phyloP scores from a whole-genome alignment of 2,888 invertebrate species.

The Phragmatobia fuliginosa region DNA sequence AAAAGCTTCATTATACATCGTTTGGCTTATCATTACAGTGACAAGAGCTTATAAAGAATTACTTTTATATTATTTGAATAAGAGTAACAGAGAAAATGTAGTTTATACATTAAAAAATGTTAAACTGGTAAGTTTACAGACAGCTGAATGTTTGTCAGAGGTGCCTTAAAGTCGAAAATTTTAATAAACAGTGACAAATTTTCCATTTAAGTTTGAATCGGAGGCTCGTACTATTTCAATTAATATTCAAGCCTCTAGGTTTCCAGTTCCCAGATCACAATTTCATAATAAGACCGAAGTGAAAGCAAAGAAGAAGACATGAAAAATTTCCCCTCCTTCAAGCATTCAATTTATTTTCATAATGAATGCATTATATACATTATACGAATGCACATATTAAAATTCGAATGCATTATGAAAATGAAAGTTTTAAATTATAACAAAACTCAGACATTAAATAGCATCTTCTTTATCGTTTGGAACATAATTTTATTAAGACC shows the following conservation, averaged over 20 bases:
- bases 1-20: constrained; percentile 11
- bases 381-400: not conserved
- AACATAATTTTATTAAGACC: not conserved
- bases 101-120: not conserved
- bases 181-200: not conserved
- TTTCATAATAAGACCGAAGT: not conserved
- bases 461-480: not conserved
- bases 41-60: not conserved
- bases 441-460: not conserved
- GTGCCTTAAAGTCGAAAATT: not conserved
- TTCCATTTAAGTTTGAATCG: not conserved
- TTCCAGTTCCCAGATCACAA: not conserved
- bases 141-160: not conserved
- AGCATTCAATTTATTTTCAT: not conserved
- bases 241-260: not conserved
- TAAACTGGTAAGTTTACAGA: not conserved
- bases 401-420: not conserved
- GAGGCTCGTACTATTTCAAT: not conserved
- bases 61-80: constrained; percentile 10
- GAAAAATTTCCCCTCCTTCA: not conserved
- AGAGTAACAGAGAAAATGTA: not conserved
- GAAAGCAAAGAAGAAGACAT: not conserved
- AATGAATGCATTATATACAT: too few species aligned
- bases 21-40: constrained; percentile 2
- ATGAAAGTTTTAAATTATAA: not conserved